Evolutionary conservation across 2,888 invertebrate genomes (phyloP).

Genomic region (Troides aeacus): DNA sequence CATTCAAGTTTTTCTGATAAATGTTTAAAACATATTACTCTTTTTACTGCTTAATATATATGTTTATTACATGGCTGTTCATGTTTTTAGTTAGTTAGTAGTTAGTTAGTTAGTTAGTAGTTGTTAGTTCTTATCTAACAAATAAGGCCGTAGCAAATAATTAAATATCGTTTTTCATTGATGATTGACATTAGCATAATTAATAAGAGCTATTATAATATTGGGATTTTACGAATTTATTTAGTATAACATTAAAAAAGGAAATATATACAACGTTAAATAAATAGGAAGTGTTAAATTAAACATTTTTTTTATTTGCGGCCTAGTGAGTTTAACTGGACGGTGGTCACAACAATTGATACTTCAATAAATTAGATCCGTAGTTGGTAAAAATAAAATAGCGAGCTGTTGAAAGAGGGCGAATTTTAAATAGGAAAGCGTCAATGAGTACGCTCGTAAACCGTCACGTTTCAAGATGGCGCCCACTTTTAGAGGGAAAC

Average conservation of each 20-base stretch:
- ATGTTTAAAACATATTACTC: too few relatives aligned
- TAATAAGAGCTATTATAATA: neutral
- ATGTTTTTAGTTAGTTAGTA: too few relatives aligned
- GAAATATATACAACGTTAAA: neutral
- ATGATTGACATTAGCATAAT: neutral
- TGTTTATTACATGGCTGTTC: too few relatives aligned
- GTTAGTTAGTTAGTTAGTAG: too few relatives aligned
- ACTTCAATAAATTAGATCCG: slow-evolving; percentile 62
- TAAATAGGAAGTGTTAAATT: neutral
- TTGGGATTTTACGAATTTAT: neutral
- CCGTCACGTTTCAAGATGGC: slow-evolving; percentile 74
- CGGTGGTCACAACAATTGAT: slow-evolving; percentile 51
- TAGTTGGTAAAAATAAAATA: slow-evolving; percentile 55
- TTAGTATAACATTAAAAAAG: neutral
- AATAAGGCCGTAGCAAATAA: too few relatives aligned
- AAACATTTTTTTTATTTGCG: neutral
- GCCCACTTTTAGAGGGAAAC: slow-evolving; percentile 62
- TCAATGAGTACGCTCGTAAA: slow-evolving; percentile 54
- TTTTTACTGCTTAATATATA: too few relatives aligned
- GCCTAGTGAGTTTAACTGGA: slow-evolving; percentile 1
- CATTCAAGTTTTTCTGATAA: too few relatives aligned
- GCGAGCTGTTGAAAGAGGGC: slow-evolving; percentile 60
- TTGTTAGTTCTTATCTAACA: too few relatives aligned
- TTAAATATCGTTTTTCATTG: too few relatives aligned
- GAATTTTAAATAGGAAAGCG: slow-evolving; percentile 66